Base-by-base conservation (phyloP, 2,797 vertebrate species). In the Chelidonichthys spinosus region DNA sequence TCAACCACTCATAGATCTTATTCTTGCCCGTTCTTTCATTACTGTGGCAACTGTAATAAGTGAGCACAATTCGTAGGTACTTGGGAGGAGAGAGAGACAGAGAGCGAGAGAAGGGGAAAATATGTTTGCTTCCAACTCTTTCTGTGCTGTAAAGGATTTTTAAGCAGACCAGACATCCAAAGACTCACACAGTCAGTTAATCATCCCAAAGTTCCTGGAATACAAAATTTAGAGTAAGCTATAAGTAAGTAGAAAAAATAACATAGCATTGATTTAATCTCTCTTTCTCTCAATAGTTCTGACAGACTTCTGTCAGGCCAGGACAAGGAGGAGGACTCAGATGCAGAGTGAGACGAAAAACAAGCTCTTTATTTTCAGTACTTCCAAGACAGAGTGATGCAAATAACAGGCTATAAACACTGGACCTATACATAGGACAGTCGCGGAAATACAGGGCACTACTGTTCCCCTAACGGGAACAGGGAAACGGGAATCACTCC, bases 231-330 rank as follows among this genome's bases (percentile, higher is more conserved):
- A n/a, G 32, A 70, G 73, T 59, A 66, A 81, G 63, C 58, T 67
- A 82, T 80, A 60, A 66, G 25, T 69, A 79, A 83, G 80, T 62
- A 66, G 14, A 72, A 72, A 17, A 63, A 65, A 72, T 66, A 32
- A 59, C 72, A 52, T 63, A 43, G 49, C 69, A 49, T 73, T 74
- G 62, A 76, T 72, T 63, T 69, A 56, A 61, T 72, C 7, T 67
- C 3, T 68, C 5, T 35, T 6, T 49, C 17, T 46, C 7, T 13
- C 25, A n/a, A n/a, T n/a, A n/a, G n/a, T n/a, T n/a, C n/a, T n/a
- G n/a, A n/a, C n/a, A n/a, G n/a, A n/a, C n/a, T n/a, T n/a, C n/a
- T n/a, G n/a, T n/a, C n/a, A n/a, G n/a, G n/a, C n/a, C n/a, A n/a
- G n/a, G n/a, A n/a, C n/a, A n/a, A n/a, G n/a, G n/a, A n/a, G n/a